phyloP scores from a whole-genome alignment of 2,888 invertebrate species.

The Corbicula japonica region DNA sequence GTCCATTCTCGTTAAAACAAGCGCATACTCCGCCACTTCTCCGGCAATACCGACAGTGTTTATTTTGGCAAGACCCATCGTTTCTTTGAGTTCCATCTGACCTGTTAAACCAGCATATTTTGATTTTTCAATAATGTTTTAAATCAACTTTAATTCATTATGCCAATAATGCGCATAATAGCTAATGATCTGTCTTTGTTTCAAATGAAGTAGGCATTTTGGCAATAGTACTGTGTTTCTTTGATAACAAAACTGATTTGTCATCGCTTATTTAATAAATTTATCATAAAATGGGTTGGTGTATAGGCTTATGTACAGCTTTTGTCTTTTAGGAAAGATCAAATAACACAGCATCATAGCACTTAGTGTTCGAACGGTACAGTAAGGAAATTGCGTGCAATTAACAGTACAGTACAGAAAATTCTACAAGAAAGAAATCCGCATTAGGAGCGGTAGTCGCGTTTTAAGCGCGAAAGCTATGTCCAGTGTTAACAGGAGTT shows the following conservation, averaged over 20 bases:
- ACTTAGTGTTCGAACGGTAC: too few species aligned
- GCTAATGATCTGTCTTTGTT: slow-evolving; percentile 17
- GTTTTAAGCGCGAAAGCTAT: too few species aligned
- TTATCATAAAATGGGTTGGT: slow-evolving; percentile 2
- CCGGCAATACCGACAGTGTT: not conserved
- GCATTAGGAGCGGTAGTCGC: too few species aligned
- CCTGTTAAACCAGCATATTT: slow-evolving; percentile 15
- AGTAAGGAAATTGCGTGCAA: too few species aligned
- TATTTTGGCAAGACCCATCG: not conserved
- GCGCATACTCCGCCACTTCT: too few species aligned
- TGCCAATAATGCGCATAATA: slow-evolving; percentile 10
- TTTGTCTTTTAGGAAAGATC: too few species aligned
- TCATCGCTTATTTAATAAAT: slow-evolving; percentile 10
- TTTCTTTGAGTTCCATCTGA: slow-evolving; percentile 3
- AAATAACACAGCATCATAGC: slow-evolving; percentile 27
- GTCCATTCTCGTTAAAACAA: too few species aligned
- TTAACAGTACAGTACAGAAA: too few species aligned
- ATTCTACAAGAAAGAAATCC: too few species aligned
- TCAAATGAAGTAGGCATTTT: slow-evolving; percentile 11
- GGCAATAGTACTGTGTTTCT: not conserved
- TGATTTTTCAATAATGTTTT: not conserved
- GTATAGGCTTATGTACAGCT: too few species aligned
- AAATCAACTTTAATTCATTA: not conserved
- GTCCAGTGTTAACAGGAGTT: too few species aligned
- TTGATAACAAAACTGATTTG: slow-evolving; percentile 15